These are phyloP conservation scores for Syngnathus typhle DNA, from an alignment of 2,113 vertebrate genomes.

Conservation along the genomic window DNA sequence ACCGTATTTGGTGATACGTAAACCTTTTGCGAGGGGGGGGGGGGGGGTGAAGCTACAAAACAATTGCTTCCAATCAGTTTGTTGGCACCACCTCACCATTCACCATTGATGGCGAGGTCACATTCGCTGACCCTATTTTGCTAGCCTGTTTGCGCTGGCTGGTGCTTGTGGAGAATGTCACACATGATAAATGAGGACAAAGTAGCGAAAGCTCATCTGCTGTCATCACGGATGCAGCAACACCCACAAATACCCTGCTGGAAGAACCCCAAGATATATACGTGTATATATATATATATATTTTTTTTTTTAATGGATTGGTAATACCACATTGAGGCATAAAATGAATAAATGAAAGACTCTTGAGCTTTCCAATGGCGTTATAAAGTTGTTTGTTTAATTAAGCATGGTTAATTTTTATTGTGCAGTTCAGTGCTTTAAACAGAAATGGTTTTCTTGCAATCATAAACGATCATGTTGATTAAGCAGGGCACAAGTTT, in stretches of 20 bases:
- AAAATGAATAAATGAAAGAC: no score
- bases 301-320: no score
- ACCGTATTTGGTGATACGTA: background rate
- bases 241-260: constrained; percentile 4
- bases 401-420: no score
- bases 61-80: background rate
- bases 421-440: background rate
- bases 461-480: background rate
- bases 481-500: background rate
- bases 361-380: no score
- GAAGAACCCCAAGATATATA: background rate
- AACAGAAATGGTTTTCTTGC: background rate
- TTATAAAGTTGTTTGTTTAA: no score
- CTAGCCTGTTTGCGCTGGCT: background rate
- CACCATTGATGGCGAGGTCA: background rate
- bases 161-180: constrained; percentile 20
- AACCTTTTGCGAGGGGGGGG: no score
- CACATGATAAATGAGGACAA: constrained; percentile 38
- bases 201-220: constrained; percentile 17
- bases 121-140: background rate
- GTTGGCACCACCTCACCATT: background rate
- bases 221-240: constrained; percentile 13
- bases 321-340: no score
- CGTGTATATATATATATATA: no score
- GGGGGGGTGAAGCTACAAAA: no score